Base-by-base conservation (phyloP, 1,140 invertebrate species). In the Drosophila willistoni region DNA sequence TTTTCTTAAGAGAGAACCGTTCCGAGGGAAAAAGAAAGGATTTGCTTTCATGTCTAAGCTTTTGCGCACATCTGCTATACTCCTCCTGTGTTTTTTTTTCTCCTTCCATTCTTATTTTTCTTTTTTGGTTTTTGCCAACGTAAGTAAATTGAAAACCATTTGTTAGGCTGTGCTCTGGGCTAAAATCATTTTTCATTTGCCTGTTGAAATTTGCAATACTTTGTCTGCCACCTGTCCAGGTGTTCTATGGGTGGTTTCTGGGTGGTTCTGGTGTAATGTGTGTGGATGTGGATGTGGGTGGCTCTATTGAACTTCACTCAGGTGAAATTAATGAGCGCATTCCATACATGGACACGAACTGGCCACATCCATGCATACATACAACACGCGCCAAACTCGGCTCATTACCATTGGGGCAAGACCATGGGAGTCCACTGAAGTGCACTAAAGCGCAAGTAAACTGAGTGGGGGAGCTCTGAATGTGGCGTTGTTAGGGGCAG, bases 261-360 rank as follows among this genome's bases (percentile, higher is more conserved):
- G 17, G n/a, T 19, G 22, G 14, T 10, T 14, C 25, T 44, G 33
- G 14, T n/a, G 22, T 42, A n/a, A 56, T 6, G 29, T 29, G 42
- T 33, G 42, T 41, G 61, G 55, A 22, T 22, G 57, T 64, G 66
- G 42, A 7, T 10, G 22, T 29, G 4, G 62, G 63, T 57, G 42
- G 59, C 72, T 68, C 71, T 81, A 85, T 85, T 85, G 82, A 85
- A 82, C 82, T 86, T 81, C 80, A 81, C 63, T 85, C 71, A 86
- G 71, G 82, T 67, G 82, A 85, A 85, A 85, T 86, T 85, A 85
- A 85, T 85, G 82, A 85, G 82, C 82, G 83, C 78, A 81, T 82
- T 51, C 44, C 44, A 51, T 47, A 22, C 44, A 51, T 51, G 44
- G 44, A 78, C 68, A 66, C 74, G 71, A 41, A 34, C 39, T 41